These are phyloP conservation scores for Danio albolineatus DNA, from an alignment of 2,797 vertebrate species.

Conservation along the genomic window DNA sequence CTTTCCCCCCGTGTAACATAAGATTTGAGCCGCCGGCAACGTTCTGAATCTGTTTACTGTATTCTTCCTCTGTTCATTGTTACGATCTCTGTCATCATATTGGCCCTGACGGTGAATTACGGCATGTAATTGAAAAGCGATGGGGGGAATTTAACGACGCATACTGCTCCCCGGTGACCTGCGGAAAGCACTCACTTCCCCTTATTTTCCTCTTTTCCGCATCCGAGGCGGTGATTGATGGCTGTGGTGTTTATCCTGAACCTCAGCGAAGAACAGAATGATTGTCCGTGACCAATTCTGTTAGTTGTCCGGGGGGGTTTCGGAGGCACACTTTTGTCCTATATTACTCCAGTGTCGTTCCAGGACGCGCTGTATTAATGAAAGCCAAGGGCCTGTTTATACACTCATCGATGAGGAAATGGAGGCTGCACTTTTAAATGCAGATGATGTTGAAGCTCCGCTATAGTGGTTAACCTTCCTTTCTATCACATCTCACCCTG, in stretches of 20 bases:
- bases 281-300: conserved; percentile 60
- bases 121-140: conserved; percentile 54
- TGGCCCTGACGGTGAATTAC: conserved; percentile 47
- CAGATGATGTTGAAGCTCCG: conserved; percentile 17
- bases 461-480: conserved; percentile 40
- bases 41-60: conserved; percentile 2
- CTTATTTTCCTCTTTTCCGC: conserved; percentile 44
- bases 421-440: conserved; percentile 25
- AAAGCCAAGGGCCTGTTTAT: conserved; percentile 22
- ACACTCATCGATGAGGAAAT: background rate
- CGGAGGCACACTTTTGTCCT: conserved; percentile 23
- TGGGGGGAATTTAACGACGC: conserved; percentile 53
- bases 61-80: conserved; percentile 20
- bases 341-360: background rate
- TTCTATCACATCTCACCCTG: conserved; percentile 23
- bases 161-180: conserved; percentile 46
- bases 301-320: conserved; percentile 45
- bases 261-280: conserved; percentile 44
- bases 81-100: conserved; percentile 45
- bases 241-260: conserved; percentile 47
- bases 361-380: conserved; percentile 9
- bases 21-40: background rate
- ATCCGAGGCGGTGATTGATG: conserved; percentile 55
- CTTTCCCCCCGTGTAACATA: background rate
- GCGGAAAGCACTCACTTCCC: conserved; percentile 38